These are phyloP conservation scores for Stratiomys singularior DNA, from an alignment of 2,888 invertebrate genomes.

Conservation along the genomic window DNA sequence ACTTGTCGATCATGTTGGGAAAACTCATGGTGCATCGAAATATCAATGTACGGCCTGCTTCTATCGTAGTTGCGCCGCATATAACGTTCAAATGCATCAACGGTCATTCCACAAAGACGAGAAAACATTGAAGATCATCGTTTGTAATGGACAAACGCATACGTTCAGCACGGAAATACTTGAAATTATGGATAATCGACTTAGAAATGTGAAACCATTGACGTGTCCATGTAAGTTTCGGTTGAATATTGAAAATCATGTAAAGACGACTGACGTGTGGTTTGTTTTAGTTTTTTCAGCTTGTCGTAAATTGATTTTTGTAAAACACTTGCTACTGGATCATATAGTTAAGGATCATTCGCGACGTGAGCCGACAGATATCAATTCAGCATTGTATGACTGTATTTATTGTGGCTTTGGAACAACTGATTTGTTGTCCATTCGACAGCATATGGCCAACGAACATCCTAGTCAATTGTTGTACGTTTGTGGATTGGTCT, in stretches of 20 bases:
- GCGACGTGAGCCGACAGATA: not conserved
- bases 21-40: not conserved
- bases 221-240: conserved; percentile 42
- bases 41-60: conserved; percentile 40
- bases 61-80: conserved; percentile 37
- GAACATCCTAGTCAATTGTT: conserved; percentile 30
- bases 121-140: not conserved
- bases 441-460: conserved; percentile 38
- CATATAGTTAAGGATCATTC: conserved; percentile 35
- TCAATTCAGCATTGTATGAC: conserved; percentile 12
- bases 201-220: conserved; percentile 30
- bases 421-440: not conserved
- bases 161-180: conserved; percentile 6
- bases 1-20: conserved; percentile 31
- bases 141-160: not conserved
- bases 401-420: conserved; percentile 31
- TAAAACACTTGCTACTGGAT: conserved; percentile 13
- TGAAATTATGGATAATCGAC: conserved; percentile 27
- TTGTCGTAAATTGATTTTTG: conserved; percentile 24
- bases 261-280: not conserved
- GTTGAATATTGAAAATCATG: not conserved
- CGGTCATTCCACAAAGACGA: not conserved
- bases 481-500: conserved; percentile 30
- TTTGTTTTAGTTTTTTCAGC: conserved; percentile 17
- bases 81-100: conserved; percentile 42